These are phyloP conservation scores for Callospermophilus lateralis DNA, from an alignment of 2,113 vertebrate genomes.

Conservation along the genomic window DNA sequence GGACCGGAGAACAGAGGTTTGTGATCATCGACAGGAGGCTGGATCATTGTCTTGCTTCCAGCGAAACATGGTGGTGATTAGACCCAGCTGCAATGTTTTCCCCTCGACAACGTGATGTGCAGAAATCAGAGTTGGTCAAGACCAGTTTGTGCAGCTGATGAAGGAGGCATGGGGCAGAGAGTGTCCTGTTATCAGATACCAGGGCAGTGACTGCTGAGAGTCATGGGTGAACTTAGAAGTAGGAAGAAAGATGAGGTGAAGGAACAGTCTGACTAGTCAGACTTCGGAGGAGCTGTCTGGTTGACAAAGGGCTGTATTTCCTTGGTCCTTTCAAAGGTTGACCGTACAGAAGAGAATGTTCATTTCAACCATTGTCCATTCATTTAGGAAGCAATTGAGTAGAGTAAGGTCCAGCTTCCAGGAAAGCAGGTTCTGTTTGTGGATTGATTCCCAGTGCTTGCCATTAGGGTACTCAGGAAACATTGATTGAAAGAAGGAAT, in stretches of 20 bases:
- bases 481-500: constrained; percentile 36
- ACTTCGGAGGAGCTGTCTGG: not conserved
- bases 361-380: not conserved
- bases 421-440: not conserved
- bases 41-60: not conserved
- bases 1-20: not conserved
- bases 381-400: not conserved
- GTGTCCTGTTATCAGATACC: constrained; percentile 71
- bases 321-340: not conserved
- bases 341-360: not conserved
- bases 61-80: not conserved
- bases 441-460: not conserved
- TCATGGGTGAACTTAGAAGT: constrained; percentile 60
- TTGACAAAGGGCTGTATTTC: not conserved
- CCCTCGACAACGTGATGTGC: not conserved
- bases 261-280: not conserved
- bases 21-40: not conserved
- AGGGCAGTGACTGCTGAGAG: constrained; percentile 35
- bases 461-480: not conserved
- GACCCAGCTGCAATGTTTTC: not conserved
- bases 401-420: not conserved
- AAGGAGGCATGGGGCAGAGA: not conserved
- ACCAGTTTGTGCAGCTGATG: constrained; percentile 52
- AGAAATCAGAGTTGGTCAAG: not conserved
- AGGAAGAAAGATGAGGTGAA: no score